Percentiles rank a stretch among this genome's conserved stretches.
phyloP scores from a whole-genome alignment of 2,113 vertebrate genomes.

The Rana temporaria region DNA sequence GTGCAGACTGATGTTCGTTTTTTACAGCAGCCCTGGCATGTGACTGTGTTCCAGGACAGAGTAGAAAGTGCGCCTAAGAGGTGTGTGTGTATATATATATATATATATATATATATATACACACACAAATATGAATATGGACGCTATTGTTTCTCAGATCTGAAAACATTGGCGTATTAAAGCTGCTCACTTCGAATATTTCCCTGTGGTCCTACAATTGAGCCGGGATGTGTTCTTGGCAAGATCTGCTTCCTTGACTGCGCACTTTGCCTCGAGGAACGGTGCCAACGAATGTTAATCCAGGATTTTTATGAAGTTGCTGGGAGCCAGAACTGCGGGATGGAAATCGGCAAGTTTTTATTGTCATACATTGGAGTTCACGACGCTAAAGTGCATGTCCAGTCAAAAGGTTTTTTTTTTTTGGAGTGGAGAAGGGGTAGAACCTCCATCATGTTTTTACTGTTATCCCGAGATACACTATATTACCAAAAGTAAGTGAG shows the following conservation, averaged over 20 bases:
- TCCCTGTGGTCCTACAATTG: conserved; percentile 5
- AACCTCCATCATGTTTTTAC: too few species aligned
- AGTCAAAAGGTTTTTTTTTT: not conserved
- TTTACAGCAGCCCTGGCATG: too few species aligned
- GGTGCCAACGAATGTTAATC: conserved; percentile 38
- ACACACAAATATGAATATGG: not conserved
- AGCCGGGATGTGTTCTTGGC: conserved; percentile 23
- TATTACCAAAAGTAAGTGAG: too few species aligned
- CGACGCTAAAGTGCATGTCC: not conserved
- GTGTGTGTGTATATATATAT: too few species aligned
- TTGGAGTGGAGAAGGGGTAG: too few species aligned
- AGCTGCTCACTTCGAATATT: conserved; percentile 23
- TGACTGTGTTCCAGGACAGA: too few species aligned
- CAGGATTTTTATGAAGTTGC: conserved; percentile 34
- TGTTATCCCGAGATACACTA: too few species aligned
- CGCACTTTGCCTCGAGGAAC: conserved; percentile 22
- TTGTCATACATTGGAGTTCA: conserved; percentile 19
- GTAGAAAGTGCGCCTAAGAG: too few species aligned
- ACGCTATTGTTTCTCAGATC: not conserved
- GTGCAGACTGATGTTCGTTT: too few species aligned
- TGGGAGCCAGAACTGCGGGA: not conserved
- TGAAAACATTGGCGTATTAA: not conserved
- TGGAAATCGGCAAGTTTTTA: conserved; percentile 37
- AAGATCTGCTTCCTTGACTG: conserved; percentile 25
- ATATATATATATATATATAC: too few species aligned